Evolutionary conservation across 2,113 vertebrate species (phyloP).

Genomic region (Morone chrysops): DNA sequence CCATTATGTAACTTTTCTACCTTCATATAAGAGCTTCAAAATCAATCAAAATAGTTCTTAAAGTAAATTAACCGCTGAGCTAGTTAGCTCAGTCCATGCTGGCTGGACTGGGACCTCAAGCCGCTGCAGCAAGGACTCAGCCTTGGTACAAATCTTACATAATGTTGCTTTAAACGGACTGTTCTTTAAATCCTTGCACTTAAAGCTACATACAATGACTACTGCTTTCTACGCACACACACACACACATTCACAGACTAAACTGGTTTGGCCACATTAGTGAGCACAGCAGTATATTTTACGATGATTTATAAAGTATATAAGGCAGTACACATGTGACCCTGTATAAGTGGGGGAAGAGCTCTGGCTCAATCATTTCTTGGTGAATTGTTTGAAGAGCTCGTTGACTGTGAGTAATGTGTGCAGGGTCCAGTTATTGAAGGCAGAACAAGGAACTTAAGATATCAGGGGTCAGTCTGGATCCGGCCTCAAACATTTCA

Average conservation of each 20-base stretch:
- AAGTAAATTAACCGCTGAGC: no score
- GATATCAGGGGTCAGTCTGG: neutral
- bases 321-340: neutral
- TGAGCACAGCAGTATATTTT: neutral
- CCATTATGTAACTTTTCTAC: no score
- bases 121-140: no score
- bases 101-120: no score
- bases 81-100: no score
- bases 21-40: no score
- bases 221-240: neutral
- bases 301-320: neutral
- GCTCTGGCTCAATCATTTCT: neutral
- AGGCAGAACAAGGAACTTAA: conserved; percentile 3
- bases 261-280: neutral
- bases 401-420: neutral
- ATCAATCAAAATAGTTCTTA: no score
- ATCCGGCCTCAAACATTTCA: neutral
- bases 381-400: neutral
- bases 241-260: neutral
- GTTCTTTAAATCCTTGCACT: no score
- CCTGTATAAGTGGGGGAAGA: neutral
- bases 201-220: neutral
- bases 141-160: no score
- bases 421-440: neutral
- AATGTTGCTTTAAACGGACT: no score